These are phyloP conservation scores for Atta texana DNA, from an alignment of 1,140 invertebrate genomes.

Conservation along the genomic window DNA sequence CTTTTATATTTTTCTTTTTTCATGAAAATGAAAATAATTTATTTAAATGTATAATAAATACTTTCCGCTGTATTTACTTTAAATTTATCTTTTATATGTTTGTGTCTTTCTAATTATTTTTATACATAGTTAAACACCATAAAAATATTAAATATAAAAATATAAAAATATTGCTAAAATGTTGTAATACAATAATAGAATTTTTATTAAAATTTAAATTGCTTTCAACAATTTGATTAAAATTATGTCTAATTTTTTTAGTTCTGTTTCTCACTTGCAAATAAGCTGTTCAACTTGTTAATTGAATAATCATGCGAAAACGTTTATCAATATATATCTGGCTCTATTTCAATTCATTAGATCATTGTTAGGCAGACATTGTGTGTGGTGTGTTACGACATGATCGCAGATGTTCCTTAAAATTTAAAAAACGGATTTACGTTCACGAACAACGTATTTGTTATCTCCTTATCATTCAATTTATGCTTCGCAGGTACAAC, in stretches of 20 bases:
- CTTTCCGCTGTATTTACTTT: neutral
- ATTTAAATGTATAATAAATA: neutral
- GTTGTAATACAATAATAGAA: neutral
- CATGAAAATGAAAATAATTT: neutral
- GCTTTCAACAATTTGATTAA: neutral
- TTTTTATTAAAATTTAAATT: neutral
- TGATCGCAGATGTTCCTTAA: slow-evolving; percentile 6
- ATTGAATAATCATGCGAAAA: slow-evolving; percentile 19
- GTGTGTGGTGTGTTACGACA: neutral
- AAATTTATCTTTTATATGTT: neutral
- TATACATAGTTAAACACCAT: neutral
- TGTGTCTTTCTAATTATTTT: neutral
- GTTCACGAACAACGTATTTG: neutral
- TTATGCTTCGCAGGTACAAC: slow-evolving; percentile 31
- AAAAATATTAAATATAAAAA: too few relatives aligned
- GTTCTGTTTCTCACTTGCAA: neutral
- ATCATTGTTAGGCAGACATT: slow-evolving; percentile 4
- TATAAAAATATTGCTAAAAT: slow-evolving; percentile 13
- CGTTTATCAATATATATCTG: slow-evolving; percentile 14
- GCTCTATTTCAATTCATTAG: neutral
- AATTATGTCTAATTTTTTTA: neutral
- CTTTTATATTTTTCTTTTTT: neutral
- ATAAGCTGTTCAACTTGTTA: slow-evolving; percentile 1
- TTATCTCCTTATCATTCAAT: slow-evolving; percentile 16
- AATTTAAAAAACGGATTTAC: neutral